phyloP scores from a whole-genome alignment of 2,797 vertebrate genomes.

The Sebastes matsubarae region DNA sequence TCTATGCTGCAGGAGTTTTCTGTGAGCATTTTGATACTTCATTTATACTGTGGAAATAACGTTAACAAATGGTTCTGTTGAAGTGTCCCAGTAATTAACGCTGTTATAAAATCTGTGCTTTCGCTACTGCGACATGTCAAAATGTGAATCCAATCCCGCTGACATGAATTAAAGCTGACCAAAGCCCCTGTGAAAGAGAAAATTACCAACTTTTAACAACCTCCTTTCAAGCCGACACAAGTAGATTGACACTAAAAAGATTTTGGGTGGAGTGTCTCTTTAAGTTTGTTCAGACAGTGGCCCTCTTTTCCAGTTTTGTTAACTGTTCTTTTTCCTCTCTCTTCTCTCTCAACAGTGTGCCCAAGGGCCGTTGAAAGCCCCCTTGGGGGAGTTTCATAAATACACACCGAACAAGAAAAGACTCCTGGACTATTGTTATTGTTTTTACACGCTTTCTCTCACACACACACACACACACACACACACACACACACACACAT shows the following conservation, averaged over 20 bases:
- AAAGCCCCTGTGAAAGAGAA: not conserved
- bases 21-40: not conserved
- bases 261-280: constrained; percentile 21
- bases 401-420: constrained; percentile 68
- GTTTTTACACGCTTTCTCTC: constrained; percentile 44
- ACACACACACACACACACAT: constrained; percentile 31
- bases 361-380: constrained; percentile 97
- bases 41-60: not conserved
- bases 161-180: not conserved
- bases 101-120: not conserved
- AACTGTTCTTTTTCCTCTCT: constrained; percentile 44
- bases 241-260: constrained; percentile 8
- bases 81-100: not conserved
- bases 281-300: constrained; percentile 19
- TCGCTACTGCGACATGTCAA: constrained; percentile 1
- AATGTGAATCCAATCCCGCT: not conserved
- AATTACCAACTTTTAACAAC: constrained; percentile 3
- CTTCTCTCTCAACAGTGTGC: constrained; percentile 84
- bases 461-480: constrained; percentile 18
- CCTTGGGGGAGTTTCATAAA: constrained; percentile 92
- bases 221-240: constrained; percentile 1
- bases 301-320: constrained; percentile 39
- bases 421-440: constrained; percentile 72
- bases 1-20: not conserved
- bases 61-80: not conserved